These are phyloP conservation scores for Martes martes DNA, from an alignment of 2,113 vertebrate genomes.

Conservation along the genomic window DNA sequence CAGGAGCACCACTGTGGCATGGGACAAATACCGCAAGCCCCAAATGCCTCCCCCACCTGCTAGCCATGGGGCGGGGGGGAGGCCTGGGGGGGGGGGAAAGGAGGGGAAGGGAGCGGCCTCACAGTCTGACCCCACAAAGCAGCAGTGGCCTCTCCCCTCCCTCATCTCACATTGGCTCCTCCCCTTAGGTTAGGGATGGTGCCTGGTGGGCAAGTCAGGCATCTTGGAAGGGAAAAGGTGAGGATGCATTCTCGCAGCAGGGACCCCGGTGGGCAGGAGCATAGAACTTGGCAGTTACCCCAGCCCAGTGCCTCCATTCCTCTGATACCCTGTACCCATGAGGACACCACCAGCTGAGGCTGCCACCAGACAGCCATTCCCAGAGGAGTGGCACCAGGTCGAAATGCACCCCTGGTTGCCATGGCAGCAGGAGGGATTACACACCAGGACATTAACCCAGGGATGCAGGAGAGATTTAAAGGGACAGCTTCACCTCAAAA, in stretches of 20 bases:
- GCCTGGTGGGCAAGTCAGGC: background rate
- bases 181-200: background rate
- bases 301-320: background rate
- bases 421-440: conserved; percentile 62
- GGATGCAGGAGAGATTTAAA: conserved; percentile 66
- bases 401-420: conserved; percentile 58
- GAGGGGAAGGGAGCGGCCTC: no score
- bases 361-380: conserved; percentile 31
- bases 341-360: background rate
- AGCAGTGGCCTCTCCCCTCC: background rate
- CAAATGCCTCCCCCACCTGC: background rate
- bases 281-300: background rate
- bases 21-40: background rate
- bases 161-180: background rate
- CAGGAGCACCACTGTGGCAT: no score
- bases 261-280: background rate
- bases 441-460: conserved; percentile 59
- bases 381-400: conserved; percentile 45
- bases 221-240: background rate
- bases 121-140: background rate
- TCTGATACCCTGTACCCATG: background rate
- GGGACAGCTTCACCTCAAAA: conserved; percentile 33
- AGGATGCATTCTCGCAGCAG: background rate
- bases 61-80: background rate
- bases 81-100: no score